Conservation (phyloP, 2,888 invertebrate species). For the Microplitis deprimator region DNA sequence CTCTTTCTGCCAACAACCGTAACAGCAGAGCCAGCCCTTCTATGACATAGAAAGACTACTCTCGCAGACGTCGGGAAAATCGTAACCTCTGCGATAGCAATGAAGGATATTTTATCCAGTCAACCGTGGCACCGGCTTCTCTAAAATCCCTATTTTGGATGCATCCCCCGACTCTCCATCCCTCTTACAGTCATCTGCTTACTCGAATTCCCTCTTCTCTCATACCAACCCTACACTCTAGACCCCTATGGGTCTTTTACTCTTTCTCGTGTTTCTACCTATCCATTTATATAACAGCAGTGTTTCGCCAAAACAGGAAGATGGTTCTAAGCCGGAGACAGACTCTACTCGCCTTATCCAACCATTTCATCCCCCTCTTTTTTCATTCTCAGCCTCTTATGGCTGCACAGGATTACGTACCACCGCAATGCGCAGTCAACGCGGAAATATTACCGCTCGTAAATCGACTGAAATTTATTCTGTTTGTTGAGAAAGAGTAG, state of each 20-base stretch:
- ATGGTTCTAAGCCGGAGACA: slow-evolving; percentile 31
- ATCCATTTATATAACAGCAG: slow-evolving; percentile 44
- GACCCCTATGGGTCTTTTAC: slow-evolving; percentile 23
- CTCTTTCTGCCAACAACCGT: slow-evolving; percentile 38
- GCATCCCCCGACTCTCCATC: slow-evolving; percentile 49
- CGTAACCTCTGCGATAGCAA: slow-evolving; percentile 61
- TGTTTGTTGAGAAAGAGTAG: background rate
- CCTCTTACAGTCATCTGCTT: slow-evolving; percentile 38
- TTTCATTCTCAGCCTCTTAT: slow-evolving; percentile 21
- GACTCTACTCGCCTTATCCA: slow-evolving; percentile 17
- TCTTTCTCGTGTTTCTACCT: slow-evolving; percentile 36
- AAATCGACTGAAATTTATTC: slow-evolving; percentile 47
- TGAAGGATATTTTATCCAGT: slow-evolving; percentile 65
- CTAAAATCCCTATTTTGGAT: slow-evolving; percentile 65
- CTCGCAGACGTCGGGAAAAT: slow-evolving; percentile 43
- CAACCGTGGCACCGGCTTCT: slow-evolving; percentile 60
- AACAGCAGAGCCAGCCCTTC: slow-evolving; percentile 3
- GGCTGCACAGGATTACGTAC: slow-evolving; percentile 52
- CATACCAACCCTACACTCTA: slow-evolving; percentile 28
- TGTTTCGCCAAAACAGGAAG: slow-evolving; percentile 32
- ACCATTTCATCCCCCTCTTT: slow-evolving; percentile 31
- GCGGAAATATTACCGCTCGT: slow-evolving; percentile 45
- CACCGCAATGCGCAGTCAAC: slow-evolving; percentile 49
- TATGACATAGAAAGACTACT: background rate
- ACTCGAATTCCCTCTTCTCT: slow-evolving; percentile 37